Conservation (phyloP, 2,113 vertebrate species). For the Hippocampus abdominalis region DNA sequence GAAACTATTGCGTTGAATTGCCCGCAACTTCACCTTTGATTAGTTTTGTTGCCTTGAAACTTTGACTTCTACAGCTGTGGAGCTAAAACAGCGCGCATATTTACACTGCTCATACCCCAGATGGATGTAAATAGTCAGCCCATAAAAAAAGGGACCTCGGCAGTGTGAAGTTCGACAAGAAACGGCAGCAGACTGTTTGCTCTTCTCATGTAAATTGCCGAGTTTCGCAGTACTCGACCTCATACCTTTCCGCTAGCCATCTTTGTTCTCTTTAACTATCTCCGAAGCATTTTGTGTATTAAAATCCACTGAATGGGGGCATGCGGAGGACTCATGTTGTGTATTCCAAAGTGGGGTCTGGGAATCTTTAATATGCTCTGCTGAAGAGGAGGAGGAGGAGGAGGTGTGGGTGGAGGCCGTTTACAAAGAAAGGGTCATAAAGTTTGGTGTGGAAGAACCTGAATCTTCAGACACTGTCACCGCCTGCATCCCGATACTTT, state of each 20-base stretch:
- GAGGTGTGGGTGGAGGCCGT: too few relatives aligned
- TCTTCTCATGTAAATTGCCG: slow-evolving; percentile 48
- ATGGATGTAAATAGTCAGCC: neutral
- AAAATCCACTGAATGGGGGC: slow-evolving; percentile 26
- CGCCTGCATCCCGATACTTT: too few relatives aligned
- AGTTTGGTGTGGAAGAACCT: neutral
- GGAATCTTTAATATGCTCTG: slow-evolving; percentile 19
- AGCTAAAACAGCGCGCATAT: too few relatives aligned
- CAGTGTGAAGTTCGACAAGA: neutral
- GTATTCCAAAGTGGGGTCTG: slow-evolving; percentile 42
- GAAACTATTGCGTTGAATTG: too few relatives aligned
- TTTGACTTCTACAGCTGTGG: neutral
- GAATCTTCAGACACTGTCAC: too few relatives aligned
- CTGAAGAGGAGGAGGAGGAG: neutral
- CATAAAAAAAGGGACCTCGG: neutral
- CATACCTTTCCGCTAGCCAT: slow-evolving; percentile 24
- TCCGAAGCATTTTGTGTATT: slow-evolving; percentile 37
- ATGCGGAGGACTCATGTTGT: slow-evolving; percentile 19
- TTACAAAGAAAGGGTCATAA: neutral
- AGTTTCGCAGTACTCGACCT: slow-evolving; percentile 42
- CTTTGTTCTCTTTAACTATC: slow-evolving; percentile 20
- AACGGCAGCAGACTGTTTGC: neutral
- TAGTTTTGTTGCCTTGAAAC: too few relatives aligned
- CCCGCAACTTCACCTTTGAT: too few relatives aligned
- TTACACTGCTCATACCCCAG: too few relatives aligned